phyloP scores from a whole-genome alignment of 1,140 invertebrate species.

The Drosophila pruinosa region DNA sequence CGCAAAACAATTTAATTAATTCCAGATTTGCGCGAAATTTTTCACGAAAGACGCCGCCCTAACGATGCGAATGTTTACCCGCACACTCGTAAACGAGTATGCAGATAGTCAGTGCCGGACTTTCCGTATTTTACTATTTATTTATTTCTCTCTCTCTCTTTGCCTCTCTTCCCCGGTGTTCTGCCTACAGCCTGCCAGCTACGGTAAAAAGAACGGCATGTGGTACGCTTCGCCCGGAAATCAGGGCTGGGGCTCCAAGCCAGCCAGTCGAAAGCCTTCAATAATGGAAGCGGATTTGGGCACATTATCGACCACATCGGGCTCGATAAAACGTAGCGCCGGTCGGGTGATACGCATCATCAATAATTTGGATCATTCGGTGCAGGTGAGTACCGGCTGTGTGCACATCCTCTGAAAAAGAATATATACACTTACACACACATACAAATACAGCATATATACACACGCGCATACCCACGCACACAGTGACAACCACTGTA shows the following conservation, averaged over 20 bases:
- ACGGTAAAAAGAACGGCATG: slow-evolving; percentile 93
- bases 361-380: slow-evolving; percentile 94
- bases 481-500: background rate
- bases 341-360: slow-evolving; percentile 95
- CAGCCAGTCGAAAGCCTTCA: slow-evolving; percentile 88
- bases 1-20: slow-evolving; percentile 81
- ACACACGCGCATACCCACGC: background rate
- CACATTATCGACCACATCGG: slow-evolving; percentile 85
- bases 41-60: slow-evolving; percentile 47
- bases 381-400: slow-evolving; percentile 87
- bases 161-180: background rate
- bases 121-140: slow-evolving; percentile 63
- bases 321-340: slow-evolving; percentile 89
- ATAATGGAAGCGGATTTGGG: slow-evolving; percentile 89
- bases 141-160: slow-evolving; percentile 39
- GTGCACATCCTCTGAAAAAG: background rate
- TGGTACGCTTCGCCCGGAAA: slow-evolving; percentile 90
- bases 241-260: slow-evolving; percentile 84
- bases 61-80: slow-evolving; percentile 31
- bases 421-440: background rate
- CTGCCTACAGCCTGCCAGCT: slow-evolving; percentile 88
- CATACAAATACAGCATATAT: background rate
- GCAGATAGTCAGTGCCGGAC: slow-evolving; percentile 35
- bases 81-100: slow-evolving; percentile 3
- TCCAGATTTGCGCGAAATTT: slow-evolving; percentile 76